Conservation (phyloP, 2,888 invertebrate genomes). For the Chymomyza caudatula region DNA sequence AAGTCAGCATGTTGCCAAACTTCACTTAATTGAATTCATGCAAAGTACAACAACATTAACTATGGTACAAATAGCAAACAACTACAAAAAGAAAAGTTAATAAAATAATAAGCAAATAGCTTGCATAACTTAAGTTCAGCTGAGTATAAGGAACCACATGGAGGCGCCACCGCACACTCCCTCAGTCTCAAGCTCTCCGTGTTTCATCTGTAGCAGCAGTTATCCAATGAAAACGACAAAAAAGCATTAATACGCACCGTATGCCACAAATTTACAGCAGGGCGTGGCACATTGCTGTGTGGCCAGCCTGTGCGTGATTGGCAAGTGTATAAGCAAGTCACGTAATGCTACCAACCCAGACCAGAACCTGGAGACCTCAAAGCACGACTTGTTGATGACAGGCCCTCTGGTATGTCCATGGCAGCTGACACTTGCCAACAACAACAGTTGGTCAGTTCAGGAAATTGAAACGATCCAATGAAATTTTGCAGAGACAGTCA, state of each 20-base stretch:
- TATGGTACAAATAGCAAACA: background rate
- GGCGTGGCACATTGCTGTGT: too few relatives aligned
- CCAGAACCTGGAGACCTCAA: background rate
- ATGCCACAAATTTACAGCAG: conserved; percentile 44
- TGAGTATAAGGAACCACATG: background rate
- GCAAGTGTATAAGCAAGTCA: conserved; percentile 43
- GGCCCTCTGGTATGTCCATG: background rate
- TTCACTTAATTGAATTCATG: conserved; percentile 48
- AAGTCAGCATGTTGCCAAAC: conserved; percentile 31
- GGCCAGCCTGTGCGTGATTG: conserved; percentile 21
- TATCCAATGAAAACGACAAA: background rate
- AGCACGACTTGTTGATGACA: conserved; percentile 40
- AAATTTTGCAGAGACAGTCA: conserved; percentile 33
- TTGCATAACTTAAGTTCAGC: conserved; percentile 31
- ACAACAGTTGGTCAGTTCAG: conserved; percentile 1
- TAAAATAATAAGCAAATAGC: conserved; percentile 47
- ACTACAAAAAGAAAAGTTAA: conserved; percentile 2
- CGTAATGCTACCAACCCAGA: conserved; percentile 22
- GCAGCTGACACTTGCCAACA: conserved; percentile 6
- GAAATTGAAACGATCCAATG: conserved; percentile 59
- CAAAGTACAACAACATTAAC: background rate
- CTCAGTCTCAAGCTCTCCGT: too few relatives aligned
- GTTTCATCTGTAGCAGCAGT: background rate
- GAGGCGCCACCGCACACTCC: too few relatives aligned
- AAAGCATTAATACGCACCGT: conserved; percentile 46